phyloP scores from a whole-genome alignment of 1,140 invertebrate genomes.

The Parapsyche elsis region DNA sequence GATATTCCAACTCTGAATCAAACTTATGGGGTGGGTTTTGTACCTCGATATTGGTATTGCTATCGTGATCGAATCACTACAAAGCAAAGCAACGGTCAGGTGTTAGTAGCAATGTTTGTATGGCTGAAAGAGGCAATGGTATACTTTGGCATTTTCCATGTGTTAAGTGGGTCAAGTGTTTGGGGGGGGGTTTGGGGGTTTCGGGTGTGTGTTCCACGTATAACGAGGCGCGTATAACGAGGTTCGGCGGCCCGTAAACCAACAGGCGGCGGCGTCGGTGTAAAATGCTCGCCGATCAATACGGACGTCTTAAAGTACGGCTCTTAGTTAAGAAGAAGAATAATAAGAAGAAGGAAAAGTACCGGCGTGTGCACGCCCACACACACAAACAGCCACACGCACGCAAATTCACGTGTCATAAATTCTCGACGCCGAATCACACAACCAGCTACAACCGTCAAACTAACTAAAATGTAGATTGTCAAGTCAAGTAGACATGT shows the following conservation, averaged over 20 bases:
- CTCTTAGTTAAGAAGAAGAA: slow-evolving; percentile 57
- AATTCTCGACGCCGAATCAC: slow-evolving; percentile 48
- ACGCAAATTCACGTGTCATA: slow-evolving; percentile 57
- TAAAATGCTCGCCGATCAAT: slow-evolving; percentile 57
- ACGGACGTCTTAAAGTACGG: slow-evolving; percentile 57
- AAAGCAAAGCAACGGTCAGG: too few species aligned
- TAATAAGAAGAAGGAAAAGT: slow-evolving; percentile 57
- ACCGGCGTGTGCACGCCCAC: slow-evolving; percentile 50
- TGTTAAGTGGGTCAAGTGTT: neutral
- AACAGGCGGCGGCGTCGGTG: slow-evolving; percentile 53
- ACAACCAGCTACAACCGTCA: neutral
- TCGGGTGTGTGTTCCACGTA: too few species aligned
- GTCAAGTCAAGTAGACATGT: too few species aligned
- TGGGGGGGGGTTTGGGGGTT: slow-evolving; percentile 46
- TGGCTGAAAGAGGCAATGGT: too few species aligned
- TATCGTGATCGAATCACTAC: too few species aligned
- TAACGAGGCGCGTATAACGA: slow-evolving; percentile 54
- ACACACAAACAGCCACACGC: slow-evolving; percentile 56
- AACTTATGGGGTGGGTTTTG: too few species aligned
- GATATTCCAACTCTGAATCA: too few species aligned
- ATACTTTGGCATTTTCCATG: neutral
- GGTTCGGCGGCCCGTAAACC: slow-evolving; percentile 53
- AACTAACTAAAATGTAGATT: too few species aligned
- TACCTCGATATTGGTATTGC: too few species aligned
- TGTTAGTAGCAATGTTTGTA: too few species aligned